phyloP scores from a whole-genome alignment of 2,797 vertebrate genomes.

The Threskiornis aethiopicus region DNA sequence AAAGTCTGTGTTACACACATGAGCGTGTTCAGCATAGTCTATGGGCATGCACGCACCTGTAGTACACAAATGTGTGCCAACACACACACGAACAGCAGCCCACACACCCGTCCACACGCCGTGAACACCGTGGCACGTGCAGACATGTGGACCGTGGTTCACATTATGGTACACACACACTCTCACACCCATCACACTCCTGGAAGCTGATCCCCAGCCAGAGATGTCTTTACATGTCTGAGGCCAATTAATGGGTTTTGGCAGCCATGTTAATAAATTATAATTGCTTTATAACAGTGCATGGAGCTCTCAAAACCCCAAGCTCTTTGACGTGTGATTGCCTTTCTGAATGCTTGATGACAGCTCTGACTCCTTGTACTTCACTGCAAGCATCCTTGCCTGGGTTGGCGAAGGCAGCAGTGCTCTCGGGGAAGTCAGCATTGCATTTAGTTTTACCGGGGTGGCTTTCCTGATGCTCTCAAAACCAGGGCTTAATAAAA shows the following conservation, averaged over 20 bases:
- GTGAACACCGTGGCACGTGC: fast-evolving
- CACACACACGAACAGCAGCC: background rate
- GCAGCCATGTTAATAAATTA: background rate
- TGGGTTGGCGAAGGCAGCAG: fast-evolving
- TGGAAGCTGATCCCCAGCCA: background rate
- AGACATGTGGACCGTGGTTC: fast-evolving
- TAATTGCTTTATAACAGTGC: background rate
- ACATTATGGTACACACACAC: fast-evolving
- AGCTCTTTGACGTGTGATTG: background rate
- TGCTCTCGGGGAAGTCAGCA: background rate
- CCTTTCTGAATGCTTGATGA: background rate
- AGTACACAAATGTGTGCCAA: background rate
- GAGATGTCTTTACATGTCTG: background rate
- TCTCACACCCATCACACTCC: background rate
- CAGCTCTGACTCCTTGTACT: background rate
- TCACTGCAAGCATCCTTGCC: fast-evolving
- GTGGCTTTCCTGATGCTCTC: background rate
- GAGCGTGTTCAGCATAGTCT: background rate
- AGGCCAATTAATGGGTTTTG: background rate
- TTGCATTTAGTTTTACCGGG: background rate
- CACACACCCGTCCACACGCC: fast-evolving
- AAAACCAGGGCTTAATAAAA: background rate
- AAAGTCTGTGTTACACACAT: fast-evolving
- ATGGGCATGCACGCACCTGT: background rate
- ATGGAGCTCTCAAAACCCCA: background rate